Percentiles rank a stretch among this genome's conserved stretches.
These are phyloP conservation scores for Drosophila melanosoma DNA, from an alignment of 2,888 invertebrate genomes.

Conservation along the genomic window DNA sequence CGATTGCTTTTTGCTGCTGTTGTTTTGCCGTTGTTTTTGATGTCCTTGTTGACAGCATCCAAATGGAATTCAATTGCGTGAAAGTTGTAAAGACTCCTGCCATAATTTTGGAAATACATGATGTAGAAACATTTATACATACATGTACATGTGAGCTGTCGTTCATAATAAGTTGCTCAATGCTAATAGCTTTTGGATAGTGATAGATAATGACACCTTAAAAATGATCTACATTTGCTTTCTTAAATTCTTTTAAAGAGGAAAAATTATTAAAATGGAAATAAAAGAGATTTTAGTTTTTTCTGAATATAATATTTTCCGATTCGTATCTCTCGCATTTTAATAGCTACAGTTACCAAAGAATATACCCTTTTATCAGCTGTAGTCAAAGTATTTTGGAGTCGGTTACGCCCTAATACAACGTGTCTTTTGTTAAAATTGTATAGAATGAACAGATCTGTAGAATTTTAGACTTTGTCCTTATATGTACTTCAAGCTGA, in stretches of 20 bases:
- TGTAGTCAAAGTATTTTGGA: no score
- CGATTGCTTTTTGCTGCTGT: slow-evolving; percentile 41
- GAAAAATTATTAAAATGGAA: no score
- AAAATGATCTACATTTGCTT: neutral
- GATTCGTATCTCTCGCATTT: no score
- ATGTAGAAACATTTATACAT: neutral
- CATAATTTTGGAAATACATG: neutral
- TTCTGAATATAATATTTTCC: no score
- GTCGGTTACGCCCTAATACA: no score
- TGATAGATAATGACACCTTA: neutral
- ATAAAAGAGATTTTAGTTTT: no score
- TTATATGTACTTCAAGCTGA: neutral
- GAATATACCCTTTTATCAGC: no score
- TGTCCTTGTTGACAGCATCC: slow-evolving; percentile 54
- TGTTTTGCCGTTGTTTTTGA: slow-evolving; percentile 30
- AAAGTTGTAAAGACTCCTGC: slow-evolving; percentile 19
- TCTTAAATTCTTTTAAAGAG: neutral
- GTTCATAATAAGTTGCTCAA: slow-evolving; percentile 5
- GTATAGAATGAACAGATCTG: neutral
- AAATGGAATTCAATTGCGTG: slow-evolving; percentile 54
- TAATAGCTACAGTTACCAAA: no score
- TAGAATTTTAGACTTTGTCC: neutral
- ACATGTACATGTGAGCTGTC: neutral
- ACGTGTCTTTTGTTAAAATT: no score
- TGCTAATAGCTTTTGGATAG: neutral